Base-by-base conservation (phyloP, 1,140 invertebrate genomes). In the Bombus consobrinus region DNA sequence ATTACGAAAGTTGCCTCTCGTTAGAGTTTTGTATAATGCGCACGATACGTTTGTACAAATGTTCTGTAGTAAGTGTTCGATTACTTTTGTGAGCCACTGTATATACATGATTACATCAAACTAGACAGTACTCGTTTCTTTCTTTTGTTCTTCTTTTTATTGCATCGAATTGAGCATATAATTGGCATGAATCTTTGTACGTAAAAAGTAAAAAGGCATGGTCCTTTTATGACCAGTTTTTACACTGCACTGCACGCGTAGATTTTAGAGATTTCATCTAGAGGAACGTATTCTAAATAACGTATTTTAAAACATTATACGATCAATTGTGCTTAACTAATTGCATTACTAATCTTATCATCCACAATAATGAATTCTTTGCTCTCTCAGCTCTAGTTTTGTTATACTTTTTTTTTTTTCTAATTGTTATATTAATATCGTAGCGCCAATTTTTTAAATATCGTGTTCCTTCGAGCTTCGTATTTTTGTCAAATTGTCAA, bases 101-200 rank as follows among this genome's bases (percentile, higher is more conserved):
- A 66, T 66, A 66, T n/a, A 66, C 76, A 53, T 86, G 75, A 41
- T 53, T 57, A 37, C 66, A 77, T 78, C 37, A 1, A 37, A 71
- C 18, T 81, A n/a, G 59, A 62, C 28, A 62, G 47, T 53, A 22
- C 47, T 78, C 22, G 32, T 74, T 75, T 43, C 12, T 22, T 57
- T 69, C 41, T 62, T 83, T 69, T 8, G 34, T 77, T 88, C 32
- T 75, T 34, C n/a, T 18, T 87, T 88, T 80, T 53, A 53, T 53
- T 53, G 86, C 77, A 83, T 88, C 78, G 47, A 39, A 76, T 53
- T n/a, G 37, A 32, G 47, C 77, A 39, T 76, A 75, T 47, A 15
- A 37, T 76, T 34, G 81, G 88, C 88, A 90, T 90, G 88, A 86
- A 68, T 73, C 47, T 53, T 22, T 53, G 77, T 80, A 85, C 89